A percentile compares a stretch with the other conserved stretches of the same genome.
phyloP scores from a whole-genome alignment of 2,888 invertebrate genomes.

The Linnaemya tessellans region DNA sequence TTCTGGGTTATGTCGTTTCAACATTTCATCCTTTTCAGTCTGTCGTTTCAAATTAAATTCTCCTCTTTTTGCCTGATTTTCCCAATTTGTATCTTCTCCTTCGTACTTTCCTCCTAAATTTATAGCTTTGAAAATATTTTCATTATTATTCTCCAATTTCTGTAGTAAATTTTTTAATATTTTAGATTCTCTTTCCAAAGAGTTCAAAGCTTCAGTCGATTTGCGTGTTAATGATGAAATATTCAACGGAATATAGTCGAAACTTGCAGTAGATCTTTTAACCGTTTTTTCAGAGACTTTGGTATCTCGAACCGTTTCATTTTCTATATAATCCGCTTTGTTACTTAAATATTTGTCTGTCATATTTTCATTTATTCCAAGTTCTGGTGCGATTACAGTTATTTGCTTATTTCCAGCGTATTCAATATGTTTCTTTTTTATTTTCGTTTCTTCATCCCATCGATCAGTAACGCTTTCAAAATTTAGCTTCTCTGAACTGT shows the following conservation, averaged over 20 bases:
- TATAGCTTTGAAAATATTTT: slow-evolving; percentile 74
- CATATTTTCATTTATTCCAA: not conserved
- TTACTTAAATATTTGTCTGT: not conserved
- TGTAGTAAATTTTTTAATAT: slow-evolving; percentile 75
- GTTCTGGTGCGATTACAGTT: not conserved
- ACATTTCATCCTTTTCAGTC: not conserved
- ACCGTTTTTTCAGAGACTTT: not conserved
- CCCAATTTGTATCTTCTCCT: slow-evolving; percentile 15
- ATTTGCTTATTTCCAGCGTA: not conserved
- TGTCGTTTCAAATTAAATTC: not conserved
- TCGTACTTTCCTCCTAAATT: slow-evolving; percentile 51
- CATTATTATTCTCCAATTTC: slow-evolving; percentile 76
- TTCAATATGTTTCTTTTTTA: not conserved
- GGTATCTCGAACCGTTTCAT: not conserved
- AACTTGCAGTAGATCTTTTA: not conserved
- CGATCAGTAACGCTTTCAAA: slow-evolving; percentile 3
- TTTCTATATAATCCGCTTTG: not conserved
- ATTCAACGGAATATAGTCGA: slow-evolving; percentile 33
- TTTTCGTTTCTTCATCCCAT: slow-evolving; percentile 42
- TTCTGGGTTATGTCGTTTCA: not conserved
- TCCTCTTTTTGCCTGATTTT: not conserved
- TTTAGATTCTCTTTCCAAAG: slow-evolving; percentile 75
- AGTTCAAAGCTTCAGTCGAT: slow-evolving; percentile 47
- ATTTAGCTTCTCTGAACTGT: not conserved
- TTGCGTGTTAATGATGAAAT: slow-evolving; percentile 13